Percentiles rank a stretch among this genome's conserved stretches.
These are phyloP conservation scores for Hyaena hyaena DNA, from an alignment of 2,113 vertebrate genomes.

Conservation along the genomic window DNA sequence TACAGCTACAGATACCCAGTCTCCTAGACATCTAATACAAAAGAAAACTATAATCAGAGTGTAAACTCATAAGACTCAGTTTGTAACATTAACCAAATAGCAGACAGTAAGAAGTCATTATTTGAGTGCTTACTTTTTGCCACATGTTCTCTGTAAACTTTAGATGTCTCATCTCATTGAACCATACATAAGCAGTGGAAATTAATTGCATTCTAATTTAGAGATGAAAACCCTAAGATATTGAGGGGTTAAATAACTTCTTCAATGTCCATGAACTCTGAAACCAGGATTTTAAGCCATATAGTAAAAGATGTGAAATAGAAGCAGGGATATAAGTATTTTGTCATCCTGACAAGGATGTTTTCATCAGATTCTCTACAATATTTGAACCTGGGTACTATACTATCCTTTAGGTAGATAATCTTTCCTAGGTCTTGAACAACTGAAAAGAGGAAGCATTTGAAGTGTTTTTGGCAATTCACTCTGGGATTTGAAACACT, in stretches of 20 bases:
- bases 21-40: background rate
- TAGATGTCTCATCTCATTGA: background rate
- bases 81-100: background rate
- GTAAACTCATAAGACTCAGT: background rate
- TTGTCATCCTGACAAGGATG: background rate
- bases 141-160: background rate
- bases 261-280: background rate
- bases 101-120: background rate
- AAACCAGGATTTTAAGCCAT: background rate
- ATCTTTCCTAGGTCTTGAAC: background rate
- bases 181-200: background rate
- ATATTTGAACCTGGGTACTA: background rate
- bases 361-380: background rate
- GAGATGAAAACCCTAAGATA: background rate
- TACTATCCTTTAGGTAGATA: background rate
- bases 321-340: conserved; percentile 22
- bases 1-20: background rate
- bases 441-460: background rate
- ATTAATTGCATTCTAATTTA: background rate
- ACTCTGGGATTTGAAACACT: background rate
- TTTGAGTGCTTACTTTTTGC: background rate
- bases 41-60: background rate
- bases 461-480: background rate
- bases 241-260: background rate
- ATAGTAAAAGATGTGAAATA: background rate